Base-by-base conservation (phyloP, 1,140 invertebrate species). In the Tribolium madens region DNA sequence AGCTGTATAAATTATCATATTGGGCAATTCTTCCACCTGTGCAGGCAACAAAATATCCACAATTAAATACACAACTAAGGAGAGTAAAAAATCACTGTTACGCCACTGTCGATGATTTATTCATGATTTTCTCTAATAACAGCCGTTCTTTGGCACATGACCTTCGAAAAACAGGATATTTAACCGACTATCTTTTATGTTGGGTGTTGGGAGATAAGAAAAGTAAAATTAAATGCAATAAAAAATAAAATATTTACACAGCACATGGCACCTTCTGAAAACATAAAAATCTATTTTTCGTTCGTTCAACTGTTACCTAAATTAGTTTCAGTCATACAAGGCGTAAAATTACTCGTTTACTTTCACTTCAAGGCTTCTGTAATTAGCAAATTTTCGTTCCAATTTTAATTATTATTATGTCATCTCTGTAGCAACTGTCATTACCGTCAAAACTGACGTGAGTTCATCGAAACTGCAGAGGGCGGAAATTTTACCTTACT, bases 51-150 rank as follows among this genome's bases (percentile, higher is more conserved):
- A 60, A 60, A 60, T 60, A 12, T 26, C 1, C 3, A 26, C 21
- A 26, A 26, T 26, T 26, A 26, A 60, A 53, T 53, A 15, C 7
- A n/a, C 21, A 13, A 42, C n/a, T 42, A 42, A 31, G 21, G 31
- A 64, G 57, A 26, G 26, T 64, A 64, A 64, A 60, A 64, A 60
- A 26, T 60, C 12, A 5, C 14, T 33, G 57, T 64, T 64, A 64
- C 57, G 57, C 57, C 57, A 64, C 57, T 64, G 57, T 57, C 57
- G 14, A 64, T 64, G 57, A 64, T 64, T 64, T 64, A 64, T 64
- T 64, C 57, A 64, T 64, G 57, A 64, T 64, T 64, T 64, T 64
- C 57, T 64, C 57, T 64, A 33, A 12, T 64, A 64, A 64, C 57
- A 64, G 26, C 17, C 57, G 12, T 64, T 33, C 57, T 64, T 64